These are phyloP conservation scores for Aplidium turbinatum DNA, from an alignment of 23 tunicate genomes.

Conservation along the genomic window DNA sequence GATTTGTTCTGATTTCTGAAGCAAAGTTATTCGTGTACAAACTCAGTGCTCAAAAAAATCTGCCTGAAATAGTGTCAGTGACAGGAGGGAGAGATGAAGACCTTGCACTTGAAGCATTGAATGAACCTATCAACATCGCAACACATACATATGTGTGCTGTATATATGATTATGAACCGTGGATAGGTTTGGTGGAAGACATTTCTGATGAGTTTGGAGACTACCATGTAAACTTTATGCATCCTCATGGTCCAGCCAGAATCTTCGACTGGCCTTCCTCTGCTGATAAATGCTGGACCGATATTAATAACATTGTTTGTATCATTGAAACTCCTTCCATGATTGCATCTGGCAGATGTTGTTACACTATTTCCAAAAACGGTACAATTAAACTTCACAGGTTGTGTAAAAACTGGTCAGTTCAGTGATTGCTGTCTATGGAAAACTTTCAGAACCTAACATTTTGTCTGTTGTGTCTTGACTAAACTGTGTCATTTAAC, in stretches of 20 bases:
- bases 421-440: too few species aligned
- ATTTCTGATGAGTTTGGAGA: constrained; percentile 22
- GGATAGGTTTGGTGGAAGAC: constrained; percentile 23
- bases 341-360: constrained; percentile 6
- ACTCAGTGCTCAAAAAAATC: constrained; percentile 16
- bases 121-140: not conserved
- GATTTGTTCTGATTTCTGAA: constrained; percentile 16
- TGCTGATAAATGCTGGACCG: constrained; percentile 27
- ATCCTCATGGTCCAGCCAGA: constrained; percentile 20
- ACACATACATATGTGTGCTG: constrained; percentile 2
- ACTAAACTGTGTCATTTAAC: too few species aligned
- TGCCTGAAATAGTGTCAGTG: constrained; percentile 5
- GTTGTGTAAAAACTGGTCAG: not conserved
- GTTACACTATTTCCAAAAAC: not conserved
- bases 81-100: constrained; percentile 3
- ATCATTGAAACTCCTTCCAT: constrained; percentile 14
- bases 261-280: constrained; percentile 10
- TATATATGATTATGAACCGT: constrained; percentile 4
- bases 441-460: too few species aligned
- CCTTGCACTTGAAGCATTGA: not conserved
- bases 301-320: constrained; percentile 8
- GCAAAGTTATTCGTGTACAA: not conserved
- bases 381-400: constrained; percentile 1
- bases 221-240: constrained; percentile 15
- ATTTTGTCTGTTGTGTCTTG: too few species aligned